Percentiles rank a stretch among this genome's conserved stretches.
phyloP scores from a whole-genome alignment of 2,797 vertebrate species.

The Coregonus ussuriensis region DNA sequence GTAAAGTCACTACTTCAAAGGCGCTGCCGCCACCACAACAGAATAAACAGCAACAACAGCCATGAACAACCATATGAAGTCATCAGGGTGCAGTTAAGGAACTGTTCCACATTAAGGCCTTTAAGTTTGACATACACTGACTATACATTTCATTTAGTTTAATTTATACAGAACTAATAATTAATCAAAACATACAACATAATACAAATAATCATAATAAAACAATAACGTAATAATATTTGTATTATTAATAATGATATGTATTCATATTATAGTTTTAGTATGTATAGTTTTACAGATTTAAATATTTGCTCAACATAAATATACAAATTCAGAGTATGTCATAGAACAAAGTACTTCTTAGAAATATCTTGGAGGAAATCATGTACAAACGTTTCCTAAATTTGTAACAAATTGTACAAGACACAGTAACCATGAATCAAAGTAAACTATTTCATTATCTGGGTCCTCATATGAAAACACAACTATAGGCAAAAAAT shows the following conservation, averaged over 20 bases:
- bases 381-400: neutral
- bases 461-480: neutral
- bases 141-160: neutral
- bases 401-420: neutral
- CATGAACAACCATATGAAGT: neutral
- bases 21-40: conserved; percentile 8
- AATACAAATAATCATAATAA: neutral
- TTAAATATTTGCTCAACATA: neutral
- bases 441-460: neutral
- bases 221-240: neutral
- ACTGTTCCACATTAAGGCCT: conserved; percentile 7
- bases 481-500: no score
- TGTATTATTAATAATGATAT: neutral
- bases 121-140: neutral
- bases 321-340: neutral
- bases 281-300: no score
- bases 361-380: neutral
- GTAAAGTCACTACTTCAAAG: conserved; percentile 28
- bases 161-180: neutral
- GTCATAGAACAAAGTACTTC: neutral
- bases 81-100: neutral
- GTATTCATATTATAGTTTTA: neutral
- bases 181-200: neutral
- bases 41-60: conserved; percentile 4
- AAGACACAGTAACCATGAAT: neutral